A percentile compares a stretch with the other conserved stretches of the same genome.
Conservation (phyloP, 92 coral and sea anemone species). For the Anthopleura xanthogrammica region DNA sequence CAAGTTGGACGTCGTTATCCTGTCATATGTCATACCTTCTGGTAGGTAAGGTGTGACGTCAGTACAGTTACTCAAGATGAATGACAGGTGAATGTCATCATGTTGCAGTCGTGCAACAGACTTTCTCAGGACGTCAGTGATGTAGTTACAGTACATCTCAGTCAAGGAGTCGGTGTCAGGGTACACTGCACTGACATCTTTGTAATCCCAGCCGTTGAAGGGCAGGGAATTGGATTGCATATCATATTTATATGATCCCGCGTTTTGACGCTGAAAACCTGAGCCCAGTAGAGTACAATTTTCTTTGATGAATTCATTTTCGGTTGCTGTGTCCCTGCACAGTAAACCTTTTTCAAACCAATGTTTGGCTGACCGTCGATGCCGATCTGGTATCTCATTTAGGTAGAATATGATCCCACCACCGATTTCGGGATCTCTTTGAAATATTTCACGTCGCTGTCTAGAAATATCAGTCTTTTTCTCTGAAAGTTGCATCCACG, state of each 20-base stretch:
- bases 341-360: constrained; percentile 72
- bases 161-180: constrained; percentile 26
- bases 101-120: constrained; percentile 33
- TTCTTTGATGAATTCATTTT: constrained; percentile 29
- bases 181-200: constrained; percentile 34
- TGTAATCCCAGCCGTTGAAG: constrained; percentile 72
- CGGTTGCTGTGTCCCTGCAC: constrained; percentile 11
- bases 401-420: constrained; percentile 31
- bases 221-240: constrained; percentile 17
- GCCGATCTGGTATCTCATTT: constrained; percentile 47
- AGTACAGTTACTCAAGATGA: background rate
- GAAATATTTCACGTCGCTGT: constrained; percentile 37
- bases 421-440: background rate
- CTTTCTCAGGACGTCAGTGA: constrained; percentile 48
- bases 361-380: constrained; percentile 48
- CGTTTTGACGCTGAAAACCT: background rate
- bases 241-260: background rate
- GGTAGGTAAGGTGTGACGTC: constrained; percentile 49
- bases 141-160: background rate
- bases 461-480: constrained; percentile 24
- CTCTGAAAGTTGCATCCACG: constrained; percentile 53
- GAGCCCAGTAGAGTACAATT: constrained; percentile 67
- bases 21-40: constrained; percentile 45
- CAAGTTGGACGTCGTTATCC: constrained; percentile 61
- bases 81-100: constrained; percentile 39